These are phyloP conservation scores for Homalodisca vitripennis DNA, from an alignment of 1,140 invertebrate species.

Conservation along the genomic window DNA sequence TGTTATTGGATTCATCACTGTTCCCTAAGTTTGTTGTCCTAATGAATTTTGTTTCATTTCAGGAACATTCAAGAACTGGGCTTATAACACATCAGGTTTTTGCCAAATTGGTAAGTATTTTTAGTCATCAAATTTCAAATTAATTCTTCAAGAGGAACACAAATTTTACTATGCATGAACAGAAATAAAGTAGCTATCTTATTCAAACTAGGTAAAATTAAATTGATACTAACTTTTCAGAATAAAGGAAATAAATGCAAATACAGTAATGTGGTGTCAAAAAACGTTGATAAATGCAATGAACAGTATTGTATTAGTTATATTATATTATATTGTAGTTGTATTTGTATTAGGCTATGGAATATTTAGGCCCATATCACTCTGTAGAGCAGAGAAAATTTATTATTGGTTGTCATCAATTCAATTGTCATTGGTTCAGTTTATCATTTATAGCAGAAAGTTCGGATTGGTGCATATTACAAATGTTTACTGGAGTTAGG, in stretches of 20 bases:
- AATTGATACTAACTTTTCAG: neutral
- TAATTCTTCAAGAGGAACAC: neutral
- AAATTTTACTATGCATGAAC: neutral
- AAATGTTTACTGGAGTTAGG: too few relatives aligned
- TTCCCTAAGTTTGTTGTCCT: too few relatives aligned
- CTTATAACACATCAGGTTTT: constrained; percentile 67
- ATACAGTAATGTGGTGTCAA: neutral
- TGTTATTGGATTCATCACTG: too few relatives aligned
- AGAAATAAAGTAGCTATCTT: neutral
- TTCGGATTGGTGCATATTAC: too few relatives aligned
- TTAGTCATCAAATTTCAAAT: constrained; percentile 29
- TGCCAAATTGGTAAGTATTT: constrained; percentile 65
- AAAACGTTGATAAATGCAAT: neutral
- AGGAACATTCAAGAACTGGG: constrained; percentile 62
- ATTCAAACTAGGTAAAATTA: neutral
- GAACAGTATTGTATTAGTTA: too few relatives aligned
- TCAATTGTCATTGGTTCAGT: too few relatives aligned
- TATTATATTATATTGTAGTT: too few relatives aligned
- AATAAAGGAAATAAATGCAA: neutral
- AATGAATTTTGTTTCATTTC: constrained; percentile 49
- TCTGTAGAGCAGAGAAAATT: too few relatives aligned
- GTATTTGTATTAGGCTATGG: too few relatives aligned
- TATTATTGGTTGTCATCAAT: too few relatives aligned
- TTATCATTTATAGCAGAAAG: too few relatives aligned
- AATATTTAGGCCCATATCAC: too few relatives aligned